These are phyloP conservation scores for Hypotaenidia philippensis DNA, from an alignment of 2,797 vertebrate species.

Conservation along the genomic window DNA sequence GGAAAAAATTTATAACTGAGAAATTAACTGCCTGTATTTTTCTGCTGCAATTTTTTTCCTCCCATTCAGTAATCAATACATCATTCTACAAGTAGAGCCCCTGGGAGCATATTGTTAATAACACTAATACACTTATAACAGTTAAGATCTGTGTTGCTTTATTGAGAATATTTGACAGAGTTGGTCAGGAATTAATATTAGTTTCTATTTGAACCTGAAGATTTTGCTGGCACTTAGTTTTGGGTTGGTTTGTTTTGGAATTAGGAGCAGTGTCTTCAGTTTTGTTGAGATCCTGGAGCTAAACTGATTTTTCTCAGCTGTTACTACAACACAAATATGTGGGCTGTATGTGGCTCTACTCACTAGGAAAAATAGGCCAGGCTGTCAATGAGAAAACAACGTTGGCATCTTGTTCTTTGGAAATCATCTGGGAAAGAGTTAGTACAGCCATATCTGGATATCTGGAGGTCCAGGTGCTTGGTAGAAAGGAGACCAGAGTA, in stretches of 20 bases:
- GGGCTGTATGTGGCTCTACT: neutral
- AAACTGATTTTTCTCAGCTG: neutral
- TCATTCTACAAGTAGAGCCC: neutral
- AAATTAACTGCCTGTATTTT: neutral
- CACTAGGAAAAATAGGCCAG: neutral
- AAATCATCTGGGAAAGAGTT: neutral
- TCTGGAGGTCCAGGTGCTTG: neutral
- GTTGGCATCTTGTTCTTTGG: neutral
- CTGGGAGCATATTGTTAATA: neutral
- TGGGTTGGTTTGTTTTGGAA: neutral
- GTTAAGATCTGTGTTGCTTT: neutral
- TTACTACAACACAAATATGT: neutral
- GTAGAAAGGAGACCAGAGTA: neutral
- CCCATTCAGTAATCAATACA: neutral
- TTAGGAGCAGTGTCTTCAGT: neutral
- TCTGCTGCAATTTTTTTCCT: neutral
- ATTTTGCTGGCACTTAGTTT: neutral
- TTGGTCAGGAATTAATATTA: neutral
- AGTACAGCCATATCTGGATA: neutral
- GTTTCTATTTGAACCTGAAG: neutral
- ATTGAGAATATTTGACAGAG: neutral
- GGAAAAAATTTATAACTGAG: neutral
- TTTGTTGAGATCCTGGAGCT: neutral
- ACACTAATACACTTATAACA: accelerated
- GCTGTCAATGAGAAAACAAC: neutral